Evolutionary conservation across 2,888 invertebrate species (phyloP), one percentile per base, ranked within the genome.

Genomic region (Thymelicus lineola): DNA sequence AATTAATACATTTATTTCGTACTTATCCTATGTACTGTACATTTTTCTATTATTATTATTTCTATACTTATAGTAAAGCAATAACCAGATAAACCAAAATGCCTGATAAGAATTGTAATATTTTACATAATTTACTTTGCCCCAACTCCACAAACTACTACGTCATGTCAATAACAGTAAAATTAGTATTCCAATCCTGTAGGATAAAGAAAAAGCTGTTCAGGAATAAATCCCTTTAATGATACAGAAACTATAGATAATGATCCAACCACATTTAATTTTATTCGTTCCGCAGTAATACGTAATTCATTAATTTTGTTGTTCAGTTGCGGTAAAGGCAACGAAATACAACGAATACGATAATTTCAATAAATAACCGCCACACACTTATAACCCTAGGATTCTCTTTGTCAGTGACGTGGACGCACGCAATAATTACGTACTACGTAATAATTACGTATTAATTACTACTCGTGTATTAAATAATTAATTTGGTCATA

Each of bases 241-340:
- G 38, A 36, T 15, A 58, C n/a, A 58, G 38, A 36, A 58, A 58
- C 38, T 68, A 36, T 60, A n/a, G 53, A 68, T 60, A 64, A 69
- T 61, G 61, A 66, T 14, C 55, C 28, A 35, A 64, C 63, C 63
- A 20, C 50, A 53, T 64, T 50, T 64, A 38, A 64, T 64, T 64
- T 53, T 42, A 64, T 53, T 38, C 63, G 20, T 38, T 53, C 53
- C 53, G 42, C 63, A 53, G 17, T 64, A 53, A 64, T 53, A 50
- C 42, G 63, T 53, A 42, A 64, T 64, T 64, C 53, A 64, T 64
- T 64, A 53, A 53, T 64, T 64, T 53, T 42, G n/a, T 28, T 61
- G 20, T 55, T 38, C 63, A 42, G 53, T 50, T 64, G 63, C 53
- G 53, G 63, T 64, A 50, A n/a, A 63, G 53, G 7, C 48, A 53